Base-by-base conservation (phyloP, 1,140 invertebrate species). In the Wiebesia pumilae region DNA sequence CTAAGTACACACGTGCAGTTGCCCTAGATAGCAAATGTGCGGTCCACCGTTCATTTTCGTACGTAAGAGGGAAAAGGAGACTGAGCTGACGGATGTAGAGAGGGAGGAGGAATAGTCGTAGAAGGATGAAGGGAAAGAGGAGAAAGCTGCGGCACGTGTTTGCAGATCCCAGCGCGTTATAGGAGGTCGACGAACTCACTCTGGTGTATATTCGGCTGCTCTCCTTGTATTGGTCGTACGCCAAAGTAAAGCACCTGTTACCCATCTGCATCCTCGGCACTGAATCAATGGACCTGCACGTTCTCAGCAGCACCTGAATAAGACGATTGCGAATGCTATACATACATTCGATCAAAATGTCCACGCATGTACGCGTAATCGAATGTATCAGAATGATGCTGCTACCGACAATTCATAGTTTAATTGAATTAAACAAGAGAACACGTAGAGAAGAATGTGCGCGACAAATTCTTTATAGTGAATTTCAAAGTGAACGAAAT, bases 221-320 rank as follows among this genome's bases (percentile, higher is more conserved):
- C 51, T 69, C 38, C 65, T 65, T 79, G 62, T 35, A 24, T 78
- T 67, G 84, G 75, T 79, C 40, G 58, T 24, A 24, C 27, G 77
- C 43, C 77, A 73, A 78, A 73, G 69, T n/a, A 54, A 73, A 83
- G 38, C 67, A 83, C 81, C 67, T 83, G 81, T 83, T 83, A 83
- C 85, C 14, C 24, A 24, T 9, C 6, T 43, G n/a, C 71, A 38
- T 75, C 35, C 33, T 69, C 30, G 30, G 67, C 14, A 1, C 6
- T 35, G 35, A 69, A 16, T 19, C 62, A n/a, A 30, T 16, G 27
- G 27, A 69, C n/a, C n/a, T 69, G 27, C 4, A 16, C 14, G 30
- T 1, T 69, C 35, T 69, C 30, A 14, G 3, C 30, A 35, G 0
- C 16, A 35, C 6, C 27, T 30, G 27, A 65, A 65, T 30, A 12